Base-by-base conservation (phyloP, 2,113 vertebrate species). In the Turdus rufiventris region DNA sequence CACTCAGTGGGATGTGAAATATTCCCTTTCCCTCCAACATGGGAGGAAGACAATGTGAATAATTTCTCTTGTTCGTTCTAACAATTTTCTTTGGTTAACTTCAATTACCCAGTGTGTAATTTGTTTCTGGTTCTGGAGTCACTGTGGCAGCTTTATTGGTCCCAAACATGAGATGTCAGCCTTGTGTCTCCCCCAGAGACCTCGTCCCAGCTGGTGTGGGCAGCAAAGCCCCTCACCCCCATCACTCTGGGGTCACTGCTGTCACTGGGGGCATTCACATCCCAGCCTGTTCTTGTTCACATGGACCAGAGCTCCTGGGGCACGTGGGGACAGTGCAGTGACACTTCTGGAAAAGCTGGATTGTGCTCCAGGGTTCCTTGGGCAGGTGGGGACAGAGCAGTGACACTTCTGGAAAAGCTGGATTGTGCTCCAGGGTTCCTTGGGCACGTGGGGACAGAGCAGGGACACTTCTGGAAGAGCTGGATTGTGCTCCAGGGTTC, bases 401-500 rank as follows among this genome's bases (percentile, higher is more conserved):
- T 25, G 5, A 7, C 21, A 12, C 12, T 16, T 9, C 2, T 5
- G 21, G 47, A 20, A 14, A 0, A 29, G 43, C 17, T 53, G 2
- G 2, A 0, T 18, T 2, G 0, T 4, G 5, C 1, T 0, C 9
- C 18, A 15, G n/a, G 9, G 18, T 4, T 57, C 43, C 56, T 48
- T 48, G 47, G 47, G 23, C 48, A 56, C 18, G 3, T 34, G 57
- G n/a, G 57, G 40, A 10, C 51, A 7, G 1, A 5, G 68, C 19
- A 10, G 25, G 29, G 6, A 6, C 21, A 13, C 9, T 13, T 10
- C 2, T 5, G 19, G 50, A 21, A 8, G 1, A 34, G 40, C 18
- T 48, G 1, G 2, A 0, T 19, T 3, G 0, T 2, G 6, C 1
- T 0, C 9, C 34, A 26, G 43, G 12, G 29, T 4, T 61, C 47